These are phyloP conservation scores for Spatula versicolor DNA, from an alignment of 2,797 vertebrate species.

Conservation along the genomic window DNA sequence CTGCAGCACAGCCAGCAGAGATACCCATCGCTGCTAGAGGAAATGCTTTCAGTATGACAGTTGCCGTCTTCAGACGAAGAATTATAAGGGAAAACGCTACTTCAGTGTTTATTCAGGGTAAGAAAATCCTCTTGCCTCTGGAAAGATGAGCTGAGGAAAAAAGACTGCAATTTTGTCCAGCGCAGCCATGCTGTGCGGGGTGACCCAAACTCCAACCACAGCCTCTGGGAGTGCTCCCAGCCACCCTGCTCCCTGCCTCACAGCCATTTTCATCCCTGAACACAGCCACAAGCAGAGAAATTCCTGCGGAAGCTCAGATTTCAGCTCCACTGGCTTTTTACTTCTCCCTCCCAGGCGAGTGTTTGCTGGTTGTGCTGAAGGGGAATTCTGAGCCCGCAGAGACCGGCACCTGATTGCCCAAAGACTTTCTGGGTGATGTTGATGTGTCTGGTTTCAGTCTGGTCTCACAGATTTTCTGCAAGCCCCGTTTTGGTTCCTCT, in stretches of 20 bases:
- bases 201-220: neutral
- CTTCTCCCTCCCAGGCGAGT: slow-evolving; percentile 18
- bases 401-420: slow-evolving; percentile 26
- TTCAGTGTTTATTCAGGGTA: neutral
- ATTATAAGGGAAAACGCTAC: neutral
- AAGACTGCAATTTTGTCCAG: neutral
- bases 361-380: slow-evolving; percentile 7
- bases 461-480: neutral
- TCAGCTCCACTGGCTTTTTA: slow-evolving; percentile 27
- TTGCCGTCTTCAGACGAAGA: neutral
- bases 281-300: slow-evolving; percentile 8
- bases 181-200: neutral
- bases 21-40: neutral
- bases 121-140: slow-evolving; percentile 21
- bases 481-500: neutral
- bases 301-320: slow-evolving; percentile 59
- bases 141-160: slow-evolving; percentile 14
- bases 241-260: neutral
- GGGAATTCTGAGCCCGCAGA: slow-evolving; percentile 45
- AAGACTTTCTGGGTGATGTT: slow-evolving; percentile 7
- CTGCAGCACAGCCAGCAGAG: neutral
- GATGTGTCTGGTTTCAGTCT: slow-evolving; percentile 33
- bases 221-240: neutral
- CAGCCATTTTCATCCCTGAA: neutral
- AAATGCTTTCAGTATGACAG: slow-evolving; percentile 39